A percentile compares a stretch with the other conserved stretches of the same genome.
Conservation (phyloP, 2,888 invertebrate genomes). For the Melipona beecheii region DNA sequence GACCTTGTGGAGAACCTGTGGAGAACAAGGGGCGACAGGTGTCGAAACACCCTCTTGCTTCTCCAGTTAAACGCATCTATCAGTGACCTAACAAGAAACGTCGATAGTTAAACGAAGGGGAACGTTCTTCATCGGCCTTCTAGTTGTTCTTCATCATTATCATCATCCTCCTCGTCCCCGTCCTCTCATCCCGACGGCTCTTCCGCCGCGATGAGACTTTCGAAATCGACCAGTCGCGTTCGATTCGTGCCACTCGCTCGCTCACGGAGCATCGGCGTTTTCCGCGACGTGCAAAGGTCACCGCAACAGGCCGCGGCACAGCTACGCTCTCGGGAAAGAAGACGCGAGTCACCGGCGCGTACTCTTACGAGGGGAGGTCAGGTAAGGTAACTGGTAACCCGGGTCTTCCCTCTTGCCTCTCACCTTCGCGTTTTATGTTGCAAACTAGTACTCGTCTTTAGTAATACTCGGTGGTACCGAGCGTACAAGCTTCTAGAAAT, state of each 20-base stretch:
- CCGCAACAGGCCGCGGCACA: constrained; percentile 65
- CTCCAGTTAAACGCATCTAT: constrained; percentile 21
- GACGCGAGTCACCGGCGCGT: constrained; percentile 74
- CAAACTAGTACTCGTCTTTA: constrained; percentile 71
- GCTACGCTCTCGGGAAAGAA: constrained; percentile 67
- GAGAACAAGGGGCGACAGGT: constrained; percentile 19
- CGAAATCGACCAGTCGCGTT: constrained; percentile 72
- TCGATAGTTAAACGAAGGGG: constrained; percentile 54
- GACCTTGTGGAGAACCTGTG: constrained; percentile 3
- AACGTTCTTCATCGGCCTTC: constrained; percentile 62
- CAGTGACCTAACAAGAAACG: constrained; percentile 31
- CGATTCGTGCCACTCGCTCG: constrained; percentile 73
- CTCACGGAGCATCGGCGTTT: constrained; percentile 72
- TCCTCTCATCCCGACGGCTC: constrained; percentile 59
- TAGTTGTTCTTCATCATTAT: constrained; percentile 67
- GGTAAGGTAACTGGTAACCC: constrained; percentile 73
- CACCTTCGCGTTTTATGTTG: constrained; percentile 71
- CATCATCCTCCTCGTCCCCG: constrained; percentile 67
- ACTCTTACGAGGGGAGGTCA: constrained; percentile 74
- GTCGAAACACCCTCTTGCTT: constrained; percentile 30
- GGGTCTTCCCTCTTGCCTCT: constrained; percentile 69
- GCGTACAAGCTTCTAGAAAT: constrained; percentile 42
- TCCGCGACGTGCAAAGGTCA: constrained; percentile 75
- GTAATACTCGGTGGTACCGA: constrained; percentile 61
- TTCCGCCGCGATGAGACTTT: constrained; percentile 68